Evolutionary conservation across 2,113 vertebrate genomes (phyloP).

Genomic region (Prionailurus viverrinus): DNA sequence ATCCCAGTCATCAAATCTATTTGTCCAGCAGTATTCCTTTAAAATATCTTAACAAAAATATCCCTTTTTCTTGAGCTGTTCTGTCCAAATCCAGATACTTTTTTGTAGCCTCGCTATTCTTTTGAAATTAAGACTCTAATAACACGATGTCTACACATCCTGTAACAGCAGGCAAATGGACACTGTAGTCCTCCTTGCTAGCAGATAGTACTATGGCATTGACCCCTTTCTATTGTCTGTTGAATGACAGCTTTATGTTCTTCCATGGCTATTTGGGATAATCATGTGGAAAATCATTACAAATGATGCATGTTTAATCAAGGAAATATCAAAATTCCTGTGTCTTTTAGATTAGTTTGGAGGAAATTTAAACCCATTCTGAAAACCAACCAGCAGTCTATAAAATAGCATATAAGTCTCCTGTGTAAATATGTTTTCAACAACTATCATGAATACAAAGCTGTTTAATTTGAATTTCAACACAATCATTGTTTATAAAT

Average conservation of each 20-base stretch:
- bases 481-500: slow-evolving; percentile 44
- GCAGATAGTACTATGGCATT: not conserved
- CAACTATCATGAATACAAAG: not conserved
- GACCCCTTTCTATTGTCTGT: slow-evolving; percentile 44
- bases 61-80: not conserved
- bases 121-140: slow-evolving; percentile 22
- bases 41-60: not conserved
- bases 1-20: not conserved
- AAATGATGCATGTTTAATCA: slow-evolving; percentile 82
- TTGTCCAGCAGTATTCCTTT: not conserved
- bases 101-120: not conserved
- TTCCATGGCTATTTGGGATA: slow-evolving; percentile 82
- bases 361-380: slow-evolving; percentile 75
- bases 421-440: not conserved
- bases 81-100: not conserved
- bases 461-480: slow-evolving; percentile 61
- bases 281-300: slow-evolving; percentile 84
- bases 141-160: not conserved
- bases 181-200: slow-evolving; percentile 42
- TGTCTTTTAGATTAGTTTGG: slow-evolving; percentile 71
- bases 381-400: slow-evolving; percentile 76
- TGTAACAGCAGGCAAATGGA: slow-evolving; percentile 59
- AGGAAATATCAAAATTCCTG: slow-evolving; percentile 72
- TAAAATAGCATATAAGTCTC: slow-evolving; percentile 22
- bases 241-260: slow-evolving; percentile 79